These are phyloP conservation scores for Nebria salina DNA, from an alignment of 2,888 invertebrate species.

Conservation along the genomic window DNA sequence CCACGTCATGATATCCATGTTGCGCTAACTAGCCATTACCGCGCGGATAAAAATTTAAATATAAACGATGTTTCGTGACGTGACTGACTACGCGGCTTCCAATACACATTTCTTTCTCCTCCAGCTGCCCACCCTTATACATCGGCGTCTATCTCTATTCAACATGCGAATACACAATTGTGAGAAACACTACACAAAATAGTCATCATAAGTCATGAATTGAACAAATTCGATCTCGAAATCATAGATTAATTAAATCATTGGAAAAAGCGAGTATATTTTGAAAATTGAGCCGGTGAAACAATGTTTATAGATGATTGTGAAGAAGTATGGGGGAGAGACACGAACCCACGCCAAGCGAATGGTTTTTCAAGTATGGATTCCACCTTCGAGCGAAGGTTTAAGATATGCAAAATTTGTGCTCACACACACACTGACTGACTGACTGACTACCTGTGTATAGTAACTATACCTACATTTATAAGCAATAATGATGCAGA, in stretches of 20 bases:
- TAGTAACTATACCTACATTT: slow-evolving; percentile 7
- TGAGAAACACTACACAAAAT: neutral
- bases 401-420: slow-evolving; percentile 16
- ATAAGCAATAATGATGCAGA: slow-evolving; percentile 28
- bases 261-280: neutral
- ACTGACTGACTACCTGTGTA: neutral
- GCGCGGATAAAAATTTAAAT: slow-evolving; percentile 57
- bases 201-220: no score
- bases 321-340: slow-evolving; percentile 4
- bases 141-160: neutral
- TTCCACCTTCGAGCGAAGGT: slow-evolving; percentile 17
- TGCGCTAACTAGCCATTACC: slow-evolving; percentile 55
- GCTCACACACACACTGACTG: neutral
- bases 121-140: neutral
- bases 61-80: slow-evolving; percentile 57
- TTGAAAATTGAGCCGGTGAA: neutral
- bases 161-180: neutral
- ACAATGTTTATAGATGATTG: neutral
- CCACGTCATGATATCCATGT: slow-evolving; percentile 55
- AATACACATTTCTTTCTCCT: neutral
- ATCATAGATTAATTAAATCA: no score
- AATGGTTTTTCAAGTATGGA: slow-evolving; percentile 9
- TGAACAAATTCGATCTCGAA: no score
- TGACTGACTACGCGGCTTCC: slow-evolving; percentile 49
- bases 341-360: slow-evolving; percentile 7